These are phyloP conservation scores for Brachionus rotundiformis DNA, from an alignment of 1,140 invertebrate species.

Conservation along the genomic window DNA sequence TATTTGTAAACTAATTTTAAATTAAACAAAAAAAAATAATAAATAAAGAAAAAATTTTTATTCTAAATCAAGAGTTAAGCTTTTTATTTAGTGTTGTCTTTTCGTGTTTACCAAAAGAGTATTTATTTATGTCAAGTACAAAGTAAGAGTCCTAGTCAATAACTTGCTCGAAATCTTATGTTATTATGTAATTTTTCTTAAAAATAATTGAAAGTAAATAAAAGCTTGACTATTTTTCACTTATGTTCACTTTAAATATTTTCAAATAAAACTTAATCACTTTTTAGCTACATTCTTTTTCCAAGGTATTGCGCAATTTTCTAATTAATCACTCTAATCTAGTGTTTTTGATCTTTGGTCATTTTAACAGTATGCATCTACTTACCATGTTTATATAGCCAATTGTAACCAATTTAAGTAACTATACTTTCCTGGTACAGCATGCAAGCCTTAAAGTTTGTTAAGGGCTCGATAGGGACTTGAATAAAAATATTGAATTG, in stretches of 20 bases:
- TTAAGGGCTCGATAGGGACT: too few species aligned
- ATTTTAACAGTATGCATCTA: too few species aligned
- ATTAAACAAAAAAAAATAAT: background rate
- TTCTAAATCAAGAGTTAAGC: background rate
- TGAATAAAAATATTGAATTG: too few species aligned
- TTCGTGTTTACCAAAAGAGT: background rate
- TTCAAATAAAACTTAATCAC: background rate
- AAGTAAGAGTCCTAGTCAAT: constrained; percentile 1
- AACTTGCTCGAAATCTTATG: constrained; percentile 5
- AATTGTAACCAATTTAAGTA: too few species aligned
- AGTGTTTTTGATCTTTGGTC: background rate
- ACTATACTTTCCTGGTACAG: too few species aligned
- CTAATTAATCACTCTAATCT: background rate
- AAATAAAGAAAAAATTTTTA: background rate
- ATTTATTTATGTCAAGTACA: background rate
- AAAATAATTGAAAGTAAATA: constrained; percentile 22
- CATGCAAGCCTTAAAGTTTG: too few species aligned
- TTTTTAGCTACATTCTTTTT: background rate
- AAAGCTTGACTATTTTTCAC: background rate
- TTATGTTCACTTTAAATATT: background rate
- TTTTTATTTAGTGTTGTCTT: background rate
- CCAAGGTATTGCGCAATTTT: background rate
- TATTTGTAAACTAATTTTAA: background rate
- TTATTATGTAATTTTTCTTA: constrained; percentile 1
- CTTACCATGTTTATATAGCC: too few species aligned